Conservation (phyloP, 2,113 vertebrate species). For the Picathartes gymnocephalus region DNA sequence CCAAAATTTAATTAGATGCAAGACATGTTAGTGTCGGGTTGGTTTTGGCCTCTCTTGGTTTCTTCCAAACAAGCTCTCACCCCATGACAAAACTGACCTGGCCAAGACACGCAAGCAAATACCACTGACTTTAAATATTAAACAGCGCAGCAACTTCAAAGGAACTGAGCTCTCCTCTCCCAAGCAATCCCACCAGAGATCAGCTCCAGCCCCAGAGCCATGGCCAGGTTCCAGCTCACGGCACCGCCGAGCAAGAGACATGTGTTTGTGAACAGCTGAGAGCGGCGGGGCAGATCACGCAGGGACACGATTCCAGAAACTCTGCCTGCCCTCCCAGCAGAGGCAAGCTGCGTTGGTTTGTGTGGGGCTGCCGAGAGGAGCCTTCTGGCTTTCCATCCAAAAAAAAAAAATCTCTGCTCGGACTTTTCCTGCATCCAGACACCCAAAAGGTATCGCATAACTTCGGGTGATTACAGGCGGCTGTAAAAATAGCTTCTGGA, state of each 20-base stretch:
- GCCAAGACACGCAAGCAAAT: conserved; percentile 46
- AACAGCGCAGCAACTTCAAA: conserved; percentile 25
- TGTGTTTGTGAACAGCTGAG: background rate
- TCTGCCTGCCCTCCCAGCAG: background rate
- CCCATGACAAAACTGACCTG: conserved; percentile 47
- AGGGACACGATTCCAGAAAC: background rate
- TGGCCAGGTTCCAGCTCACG: background rate
- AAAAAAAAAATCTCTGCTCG: background rate
- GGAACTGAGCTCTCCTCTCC: background rate
- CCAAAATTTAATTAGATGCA: background rate
- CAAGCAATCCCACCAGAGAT: conserved; percentile 10
- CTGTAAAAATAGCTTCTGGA: conserved; percentile 30
- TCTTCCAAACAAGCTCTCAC: conserved; percentile 45
- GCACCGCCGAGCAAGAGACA: background rate
- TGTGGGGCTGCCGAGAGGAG: background rate
- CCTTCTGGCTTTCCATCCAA: background rate
- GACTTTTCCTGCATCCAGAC: background rate
- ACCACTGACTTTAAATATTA: conserved; percentile 30
- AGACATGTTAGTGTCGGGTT: background rate
- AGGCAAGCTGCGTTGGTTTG: background rate
- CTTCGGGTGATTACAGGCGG: background rate
- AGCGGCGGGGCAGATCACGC: background rate
- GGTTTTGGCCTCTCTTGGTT: conserved; percentile 11
- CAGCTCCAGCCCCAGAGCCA: conserved; percentile 19
- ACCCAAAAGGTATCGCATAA: background rate